Base-by-base conservation (phyloP, 1,140 invertebrate genomes). In the Zaprionus davidi region DNA sequence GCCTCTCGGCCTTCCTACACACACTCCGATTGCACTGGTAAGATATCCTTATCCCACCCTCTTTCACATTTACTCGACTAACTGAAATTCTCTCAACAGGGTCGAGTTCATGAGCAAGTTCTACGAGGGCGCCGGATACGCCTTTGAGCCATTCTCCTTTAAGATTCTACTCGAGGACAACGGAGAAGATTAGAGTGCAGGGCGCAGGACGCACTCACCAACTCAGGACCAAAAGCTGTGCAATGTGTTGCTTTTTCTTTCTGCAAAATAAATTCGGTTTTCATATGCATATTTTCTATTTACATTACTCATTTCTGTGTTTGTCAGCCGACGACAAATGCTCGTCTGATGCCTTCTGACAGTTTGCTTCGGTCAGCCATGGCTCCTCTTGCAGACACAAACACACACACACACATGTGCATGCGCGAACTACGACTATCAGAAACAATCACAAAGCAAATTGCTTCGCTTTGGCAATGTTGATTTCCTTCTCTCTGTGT, bases 101-200 rank as follows among this genome's bases (percentile, higher is more conserved):
- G 98, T 99, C 53, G 98, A 99, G 92, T 99, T 99, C 91, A 98
- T 99, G 96, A 99, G 97, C 93, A 99, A 99, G 93, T 99, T 99
- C 93, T 99, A 99, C 93, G 92, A 95, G 11, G 99, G 98, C 70
- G 93, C 95, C 57, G 98, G 98, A 11, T 96, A 99, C 87, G 93
- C 95, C 55, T 99, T 99, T 94, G 95, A 96, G 82, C 98, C 98
- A 38, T 99, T 99, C 94, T 97, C 96, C 78, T 99, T 99, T 94
- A 97, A 97, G 92, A 95, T 94, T 5, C 96, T 98, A 81, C 94
- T 98, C 66, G 95, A 95, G 51, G 77, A 60, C n/a, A 70, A 11
- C 5, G 85, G 58, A 13, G 85, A 90, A 9, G 63, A 70, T 17
- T 72, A 76, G 62, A 12, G 22, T 68, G 83, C 83, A 65, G 82